Evolutionary conservation across 2,888 invertebrate species (phyloP).

Genomic region (Hyles lineata): DNA sequence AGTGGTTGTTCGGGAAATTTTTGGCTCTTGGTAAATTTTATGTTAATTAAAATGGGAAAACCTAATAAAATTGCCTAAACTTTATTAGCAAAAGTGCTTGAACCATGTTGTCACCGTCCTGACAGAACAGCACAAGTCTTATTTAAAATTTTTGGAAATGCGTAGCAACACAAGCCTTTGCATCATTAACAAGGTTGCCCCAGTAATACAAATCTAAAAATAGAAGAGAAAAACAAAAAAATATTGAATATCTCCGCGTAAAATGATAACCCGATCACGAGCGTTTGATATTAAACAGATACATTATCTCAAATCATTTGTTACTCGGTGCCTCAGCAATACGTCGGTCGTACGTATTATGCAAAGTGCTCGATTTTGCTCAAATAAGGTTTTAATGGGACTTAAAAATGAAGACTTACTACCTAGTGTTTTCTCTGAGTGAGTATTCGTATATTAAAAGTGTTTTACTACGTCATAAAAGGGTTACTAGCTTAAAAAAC

Average conservation of each 20-base stretch:
- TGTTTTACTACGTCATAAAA: background rate
- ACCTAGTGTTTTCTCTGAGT: conserved; percentile 44
- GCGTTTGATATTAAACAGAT: conserved; percentile 26
- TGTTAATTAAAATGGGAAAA: too few relatives aligned
- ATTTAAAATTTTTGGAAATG: background rate
- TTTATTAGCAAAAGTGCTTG: too few relatives aligned
- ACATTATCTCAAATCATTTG: conserved; percentile 22
- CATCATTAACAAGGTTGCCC: too few relatives aligned
- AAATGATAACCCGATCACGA: conserved; percentile 29
- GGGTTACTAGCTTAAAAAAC: background rate
- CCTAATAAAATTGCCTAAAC: too few relatives aligned
- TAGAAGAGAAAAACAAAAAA: conserved; percentile 11
- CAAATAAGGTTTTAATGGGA: conserved; percentile 22
- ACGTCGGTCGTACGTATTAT: conserved; percentile 31
- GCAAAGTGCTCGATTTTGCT: conserved; percentile 28
- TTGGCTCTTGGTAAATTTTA: too few relatives aligned
- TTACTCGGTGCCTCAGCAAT: background rate
- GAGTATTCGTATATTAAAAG: conserved; percentile 40
- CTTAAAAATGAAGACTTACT: conserved; percentile 48
- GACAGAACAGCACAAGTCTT: background rate
- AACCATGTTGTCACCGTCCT: too few relatives aligned
- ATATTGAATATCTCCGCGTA: background rate
- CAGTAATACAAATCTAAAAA: conserved; percentile 1
- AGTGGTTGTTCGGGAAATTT: too few relatives aligned
- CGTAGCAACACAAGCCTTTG: too few relatives aligned